phyloP scores from a whole-genome alignment of 2,113 vertebrate species.

The Channa argus region DNA sequence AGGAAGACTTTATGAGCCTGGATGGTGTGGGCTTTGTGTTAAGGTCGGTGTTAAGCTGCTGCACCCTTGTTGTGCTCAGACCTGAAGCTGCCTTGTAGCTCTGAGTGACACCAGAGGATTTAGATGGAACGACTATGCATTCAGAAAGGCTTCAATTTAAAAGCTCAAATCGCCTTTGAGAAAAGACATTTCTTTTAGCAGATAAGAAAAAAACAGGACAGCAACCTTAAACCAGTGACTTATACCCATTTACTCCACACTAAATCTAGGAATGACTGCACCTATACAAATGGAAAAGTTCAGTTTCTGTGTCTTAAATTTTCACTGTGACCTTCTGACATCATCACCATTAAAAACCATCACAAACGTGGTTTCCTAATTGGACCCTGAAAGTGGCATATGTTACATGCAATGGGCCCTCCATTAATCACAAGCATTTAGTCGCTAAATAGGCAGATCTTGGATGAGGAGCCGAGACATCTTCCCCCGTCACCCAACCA shows the following conservation, averaged over 20 bases:
- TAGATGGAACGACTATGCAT: constrained; percentile 18
- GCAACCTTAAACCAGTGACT: constrained; percentile 33
- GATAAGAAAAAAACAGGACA: constrained; percentile 25
- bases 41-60: constrained; percentile 68
- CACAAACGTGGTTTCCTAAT: constrained; percentile 68
- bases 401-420: constrained; percentile 79
- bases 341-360: constrained; percentile 81
- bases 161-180: constrained; percentile 43
- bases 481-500: constrained; percentile 12
- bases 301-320: constrained; percentile 63
- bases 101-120: constrained; percentile 47
- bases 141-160: constrained; percentile 45
- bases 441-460: constrained; percentile 85
- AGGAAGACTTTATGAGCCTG: constrained; percentile 53
- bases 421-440: constrained; percentile 90
- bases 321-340: constrained; percentile 84
- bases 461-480: constrained; percentile 67
- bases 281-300: constrained; percentile 34
- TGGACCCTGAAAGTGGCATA: constrained; percentile 81
- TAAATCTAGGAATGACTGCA: constrained; percentile 41
- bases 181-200: constrained; percentile 17
- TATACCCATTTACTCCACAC: constrained; percentile 56
- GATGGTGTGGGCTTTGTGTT: constrained; percentile 59
- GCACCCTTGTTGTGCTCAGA: constrained; percentile 37
- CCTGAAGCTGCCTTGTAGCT: constrained; percentile 46